These are phyloP conservation scores for Drosophila flavopinicola DNA, from an alignment of 2,888 invertebrate species.

Conservation along the genomic window DNA sequence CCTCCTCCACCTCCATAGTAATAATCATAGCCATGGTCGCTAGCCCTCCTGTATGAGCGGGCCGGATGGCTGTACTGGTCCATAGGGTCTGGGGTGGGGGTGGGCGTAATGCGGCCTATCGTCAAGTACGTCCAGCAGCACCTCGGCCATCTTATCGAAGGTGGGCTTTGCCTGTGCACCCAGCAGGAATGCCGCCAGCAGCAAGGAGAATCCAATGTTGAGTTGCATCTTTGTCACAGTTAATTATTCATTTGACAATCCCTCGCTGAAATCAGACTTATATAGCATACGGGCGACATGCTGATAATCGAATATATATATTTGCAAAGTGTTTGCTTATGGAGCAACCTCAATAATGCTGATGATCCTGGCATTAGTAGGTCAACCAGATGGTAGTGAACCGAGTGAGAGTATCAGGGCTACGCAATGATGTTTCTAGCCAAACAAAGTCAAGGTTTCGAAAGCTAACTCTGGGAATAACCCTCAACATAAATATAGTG, in stretches of 20 bases:
- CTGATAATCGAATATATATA: conserved; percentile 29
- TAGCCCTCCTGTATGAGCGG: conserved; percentile 67
- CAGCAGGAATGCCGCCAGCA: conserved; percentile 26
- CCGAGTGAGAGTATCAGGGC: neutral
- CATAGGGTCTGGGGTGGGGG: conserved; percentile 17
- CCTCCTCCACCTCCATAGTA: conserved; percentile 60
- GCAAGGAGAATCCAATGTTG: conserved; percentile 15
- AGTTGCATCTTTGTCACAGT: conserved; percentile 42
- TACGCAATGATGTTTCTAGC: neutral
- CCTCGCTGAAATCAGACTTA: conserved; percentile 22
- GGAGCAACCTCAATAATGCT: conserved; percentile 19
- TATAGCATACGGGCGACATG: conserved; percentile 32
- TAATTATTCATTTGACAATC: conserved; percentile 4
- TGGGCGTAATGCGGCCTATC: conserved; percentile 21
- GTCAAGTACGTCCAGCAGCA: conserved; percentile 50
- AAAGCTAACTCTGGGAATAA: neutral
- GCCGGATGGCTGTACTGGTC: conserved; percentile 19
- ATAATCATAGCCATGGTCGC: conserved; percentile 70
- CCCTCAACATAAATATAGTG: neutral
- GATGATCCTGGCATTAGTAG: conserved; percentile 12
- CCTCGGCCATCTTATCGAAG: conserved; percentile 69
- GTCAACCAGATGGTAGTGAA: conserved; percentile 10
- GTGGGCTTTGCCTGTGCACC: conserved; percentile 55
- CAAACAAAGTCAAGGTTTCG: conserved; percentile 1
- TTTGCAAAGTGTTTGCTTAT: neutral